These are phyloP conservation scores for Synanthedon formicaeformis DNA, from an alignment of 2,888 invertebrate species.

Conservation along the genomic window DNA sequence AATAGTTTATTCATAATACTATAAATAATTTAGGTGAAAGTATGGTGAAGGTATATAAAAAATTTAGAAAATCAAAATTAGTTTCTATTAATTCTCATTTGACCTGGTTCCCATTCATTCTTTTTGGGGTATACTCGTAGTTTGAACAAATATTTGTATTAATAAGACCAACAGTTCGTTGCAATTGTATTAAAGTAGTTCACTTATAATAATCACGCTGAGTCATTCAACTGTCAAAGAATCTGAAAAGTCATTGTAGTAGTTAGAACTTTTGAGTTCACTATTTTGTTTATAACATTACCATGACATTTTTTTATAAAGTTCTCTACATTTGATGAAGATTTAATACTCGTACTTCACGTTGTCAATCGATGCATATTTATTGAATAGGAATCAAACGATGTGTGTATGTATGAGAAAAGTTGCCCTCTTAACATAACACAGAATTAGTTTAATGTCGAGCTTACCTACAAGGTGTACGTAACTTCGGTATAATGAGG, in stretches of 20 bases:
- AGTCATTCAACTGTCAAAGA: slow-evolving; percentile 3
- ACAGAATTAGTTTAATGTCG: too few species aligned
- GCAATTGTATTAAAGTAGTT: slow-evolving; percentile 8
- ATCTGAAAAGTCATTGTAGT: not conserved
- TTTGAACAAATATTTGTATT: slow-evolving; percentile 10
- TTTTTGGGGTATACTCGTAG: not conserved
- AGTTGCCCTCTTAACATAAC: too few species aligned
- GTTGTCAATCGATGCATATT: too few species aligned
- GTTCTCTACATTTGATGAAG: too few species aligned
- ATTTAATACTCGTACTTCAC: too few species aligned
- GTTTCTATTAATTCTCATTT: slow-evolving; percentile 19
- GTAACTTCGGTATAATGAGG: too few species aligned
- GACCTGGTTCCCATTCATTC: slow-evolving; percentile 16
- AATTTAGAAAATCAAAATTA: slow-evolving; percentile 12
- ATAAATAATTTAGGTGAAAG: slow-evolving; percentile 17
- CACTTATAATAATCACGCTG: slow-evolving; percentile 5
- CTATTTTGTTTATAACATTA: too few species aligned
- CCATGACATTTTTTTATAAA: too few species aligned
- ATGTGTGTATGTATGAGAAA: too few species aligned
- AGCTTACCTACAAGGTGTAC: too few species aligned
- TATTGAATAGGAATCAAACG: too few species aligned
- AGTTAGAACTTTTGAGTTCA: not conserved
- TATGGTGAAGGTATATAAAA: slow-evolving; percentile 8
- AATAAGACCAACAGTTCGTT: slow-evolving; percentile 10
- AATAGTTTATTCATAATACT: too few species aligned